These are phyloP conservation scores for Drosophila micromelanica DNA, from an alignment of 1,140 invertebrate species.

Conservation along the genomic window DNA sequence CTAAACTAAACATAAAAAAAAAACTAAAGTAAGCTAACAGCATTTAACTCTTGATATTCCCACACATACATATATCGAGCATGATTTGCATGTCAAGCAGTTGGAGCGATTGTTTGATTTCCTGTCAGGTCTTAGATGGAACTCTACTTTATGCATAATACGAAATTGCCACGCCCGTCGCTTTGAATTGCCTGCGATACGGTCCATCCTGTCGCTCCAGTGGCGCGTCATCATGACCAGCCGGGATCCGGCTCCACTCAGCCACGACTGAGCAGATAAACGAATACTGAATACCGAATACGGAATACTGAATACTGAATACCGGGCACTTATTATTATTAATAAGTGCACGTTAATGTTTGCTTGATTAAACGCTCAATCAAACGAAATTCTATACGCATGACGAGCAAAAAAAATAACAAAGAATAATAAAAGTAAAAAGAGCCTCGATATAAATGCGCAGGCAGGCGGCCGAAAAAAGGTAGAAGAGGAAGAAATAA, in stretches of 20 bases:
- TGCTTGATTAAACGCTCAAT: conserved; percentile 81
- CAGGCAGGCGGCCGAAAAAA: conserved; percentile 27
- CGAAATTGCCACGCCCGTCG: conserved; percentile 6
- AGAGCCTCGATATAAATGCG: conserved; percentile 41
- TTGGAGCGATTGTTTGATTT: conserved; percentile 5
- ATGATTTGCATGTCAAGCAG: background rate
- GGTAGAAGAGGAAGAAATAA: conserved; percentile 19
- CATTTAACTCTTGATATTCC: background rate
- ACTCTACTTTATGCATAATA: background rate
- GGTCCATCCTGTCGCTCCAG: conserved; percentile 5
- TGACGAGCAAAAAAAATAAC: conserved; percentile 53
- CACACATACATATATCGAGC: background rate
- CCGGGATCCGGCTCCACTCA: conserved; percentile 58
- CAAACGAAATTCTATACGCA: conserved; percentile 82
- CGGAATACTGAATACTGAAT: conserved; percentile 30
- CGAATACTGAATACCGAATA: conserved; percentile 25
- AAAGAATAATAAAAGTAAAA: conserved; percentile 10
- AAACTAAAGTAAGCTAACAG: background rate
- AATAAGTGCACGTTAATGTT: conserved; percentile 81
- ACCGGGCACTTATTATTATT: conserved; percentile 73
- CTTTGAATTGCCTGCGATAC: too few relatives aligned
- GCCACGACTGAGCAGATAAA: conserved; percentile 78
- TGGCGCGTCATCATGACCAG: conserved; percentile 38
- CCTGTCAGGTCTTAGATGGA: conserved; percentile 4
- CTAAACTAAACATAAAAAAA: background rate